Percentiles rank a stretch among this genome's conserved stretches.
These are phyloP conservation scores for Antrozous pallidus DNA, from an alignment of 2,797 vertebrate species.

Conservation along the genomic window DNA sequence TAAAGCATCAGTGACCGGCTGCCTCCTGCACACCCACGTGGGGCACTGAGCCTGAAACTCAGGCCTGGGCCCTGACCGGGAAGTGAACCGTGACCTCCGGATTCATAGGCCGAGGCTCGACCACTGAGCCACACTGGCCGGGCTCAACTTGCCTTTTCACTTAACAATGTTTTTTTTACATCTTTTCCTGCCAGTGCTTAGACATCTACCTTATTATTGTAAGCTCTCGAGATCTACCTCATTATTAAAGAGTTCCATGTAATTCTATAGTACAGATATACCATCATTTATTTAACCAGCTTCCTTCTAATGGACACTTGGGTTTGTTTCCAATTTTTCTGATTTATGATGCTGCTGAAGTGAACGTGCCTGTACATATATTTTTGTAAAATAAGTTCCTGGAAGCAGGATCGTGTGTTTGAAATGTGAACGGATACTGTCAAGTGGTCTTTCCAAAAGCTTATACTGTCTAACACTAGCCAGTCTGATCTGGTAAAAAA, in stretches of 20 bases:
- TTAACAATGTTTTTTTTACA: not conserved
- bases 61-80: not conserved
- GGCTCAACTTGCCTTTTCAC: not conserved
- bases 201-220: constrained; percentile 28
- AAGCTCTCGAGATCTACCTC: not conserved
- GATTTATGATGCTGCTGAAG: not conserved
- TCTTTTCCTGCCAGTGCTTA: not conserved
- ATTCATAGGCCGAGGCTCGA: not conserved
- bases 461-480: not conserved
- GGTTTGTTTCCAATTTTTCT: constrained; percentile 6
- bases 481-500: not conserved
- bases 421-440: not conserved
- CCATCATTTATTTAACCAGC: not conserved
- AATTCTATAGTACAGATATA: not conserved
- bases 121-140: not conserved
- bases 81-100: not conserved
- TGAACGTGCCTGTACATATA: not conserved
- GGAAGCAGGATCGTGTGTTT: constrained; percentile 19
- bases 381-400: constrained; percentile 45
- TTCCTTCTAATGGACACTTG: not conserved
- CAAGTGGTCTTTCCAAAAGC: not conserved
- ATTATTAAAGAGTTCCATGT: not conserved
- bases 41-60: not conserved
- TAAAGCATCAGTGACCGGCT: not conserved
- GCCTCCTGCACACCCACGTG: not conserved